Evolutionary conservation across 2,888 invertebrate species (phyloP).

Genomic region (Ligdia adustata): DNA sequence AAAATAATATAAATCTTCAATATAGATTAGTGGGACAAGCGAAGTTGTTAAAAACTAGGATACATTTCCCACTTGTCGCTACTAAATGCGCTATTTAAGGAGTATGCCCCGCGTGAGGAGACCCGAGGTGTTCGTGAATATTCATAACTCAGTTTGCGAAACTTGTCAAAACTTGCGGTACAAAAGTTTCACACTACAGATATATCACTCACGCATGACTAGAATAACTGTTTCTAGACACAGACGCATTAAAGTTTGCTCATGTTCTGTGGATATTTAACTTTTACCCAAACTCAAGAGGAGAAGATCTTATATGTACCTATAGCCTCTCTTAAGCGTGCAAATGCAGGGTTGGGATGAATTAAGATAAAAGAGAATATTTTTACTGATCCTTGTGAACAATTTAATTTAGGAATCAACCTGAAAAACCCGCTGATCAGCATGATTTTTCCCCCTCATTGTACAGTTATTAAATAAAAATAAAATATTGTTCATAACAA

Average conservation of each 20-base stretch:
- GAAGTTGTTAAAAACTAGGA: background rate
- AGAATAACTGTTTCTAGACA: constrained; percentile 43
- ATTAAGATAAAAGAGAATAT: no score
- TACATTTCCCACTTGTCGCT: constrained; percentile 36
- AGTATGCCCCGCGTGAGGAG: constrained; percentile 58
- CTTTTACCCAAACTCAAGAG: background rate
- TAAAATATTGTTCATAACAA: no score
- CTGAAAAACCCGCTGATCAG: no score
- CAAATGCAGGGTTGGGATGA: no score
- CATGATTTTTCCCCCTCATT: no score
- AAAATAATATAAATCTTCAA: no score
- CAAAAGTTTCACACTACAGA: constrained; percentile 49
- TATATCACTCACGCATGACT: constrained; percentile 46
- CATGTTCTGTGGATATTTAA: constrained; percentile 1
- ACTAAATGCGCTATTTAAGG: constrained; percentile 59
- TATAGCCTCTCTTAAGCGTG: no score
- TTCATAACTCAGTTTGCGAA: constrained; percentile 62
- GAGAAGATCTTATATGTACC: no score
- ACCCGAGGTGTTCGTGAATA: constrained; percentile 66
- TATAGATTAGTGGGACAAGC: no score
- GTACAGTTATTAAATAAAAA: no score
- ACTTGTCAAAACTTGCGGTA: constrained; percentile 42
- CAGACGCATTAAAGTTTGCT: constrained; percentile 21
- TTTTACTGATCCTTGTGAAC: no score
- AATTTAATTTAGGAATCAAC: no score